Conservation (phyloP, 2,797 vertebrate genomes). For the Trichosurus vulpecula region DNA sequence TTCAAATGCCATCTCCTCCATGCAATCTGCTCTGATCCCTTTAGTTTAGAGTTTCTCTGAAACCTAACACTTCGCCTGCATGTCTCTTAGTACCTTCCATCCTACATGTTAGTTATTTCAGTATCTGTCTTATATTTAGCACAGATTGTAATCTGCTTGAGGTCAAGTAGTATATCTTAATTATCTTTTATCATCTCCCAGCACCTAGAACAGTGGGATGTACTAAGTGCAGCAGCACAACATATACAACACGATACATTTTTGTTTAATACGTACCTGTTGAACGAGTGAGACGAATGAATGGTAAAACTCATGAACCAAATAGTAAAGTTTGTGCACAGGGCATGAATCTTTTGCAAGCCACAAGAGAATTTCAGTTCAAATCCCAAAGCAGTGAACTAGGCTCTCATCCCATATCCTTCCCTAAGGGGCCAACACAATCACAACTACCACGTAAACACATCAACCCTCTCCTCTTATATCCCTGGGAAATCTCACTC, state of each 20-base stretch:
- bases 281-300: background rate
- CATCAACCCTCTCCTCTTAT: slow-evolving; percentile 8
- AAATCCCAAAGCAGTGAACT: slow-evolving; percentile 36
- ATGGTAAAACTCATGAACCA: background rate
- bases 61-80: background rate
- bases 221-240: background rate
- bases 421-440: slow-evolving; percentile 38
- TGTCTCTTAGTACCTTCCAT: background rate
- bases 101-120: background rate
- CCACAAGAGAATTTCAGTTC: background rate
- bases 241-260: background rate
- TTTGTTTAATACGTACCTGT: background rate
- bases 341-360: background rate
- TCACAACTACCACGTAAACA: slow-evolving; percentile 40
- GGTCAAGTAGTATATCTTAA: background rate
- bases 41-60: background rate
- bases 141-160: background rate
- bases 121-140: background rate
- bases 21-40: background rate
- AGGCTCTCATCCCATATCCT: slow-evolving; percentile 31
- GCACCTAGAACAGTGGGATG: background rate
- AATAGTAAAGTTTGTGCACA: slow-evolving; percentile 7
- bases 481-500: slow-evolving; percentile 30
- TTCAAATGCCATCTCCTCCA: background rate
- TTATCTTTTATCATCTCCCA: background rate